These are phyloP conservation scores for Baronia brevicornis DNA, from an alignment of 2,888 invertebrate genomes.

Conservation along the genomic window DNA sequence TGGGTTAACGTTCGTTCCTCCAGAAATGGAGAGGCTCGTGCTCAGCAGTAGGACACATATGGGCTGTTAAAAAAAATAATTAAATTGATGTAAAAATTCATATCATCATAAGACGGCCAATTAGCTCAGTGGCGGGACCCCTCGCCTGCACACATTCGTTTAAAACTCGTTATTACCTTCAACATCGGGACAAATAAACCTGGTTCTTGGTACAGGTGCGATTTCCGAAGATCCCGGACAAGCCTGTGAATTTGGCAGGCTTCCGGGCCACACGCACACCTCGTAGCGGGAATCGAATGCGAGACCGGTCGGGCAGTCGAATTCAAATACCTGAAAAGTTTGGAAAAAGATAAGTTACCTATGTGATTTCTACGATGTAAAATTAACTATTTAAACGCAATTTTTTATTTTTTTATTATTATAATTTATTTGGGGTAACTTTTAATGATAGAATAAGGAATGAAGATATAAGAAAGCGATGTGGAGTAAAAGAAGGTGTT, in stretches of 20 bases:
- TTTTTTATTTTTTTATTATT: not conserved
- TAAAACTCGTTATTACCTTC: constrained; percentile 64
- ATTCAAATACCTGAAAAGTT: constrained; percentile 77
- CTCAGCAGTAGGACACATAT: no score
- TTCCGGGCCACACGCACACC: constrained; percentile 88
- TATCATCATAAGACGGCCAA: no score
- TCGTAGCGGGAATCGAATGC: constrained; percentile 85
- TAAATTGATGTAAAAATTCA: not conserved
- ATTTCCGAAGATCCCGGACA: constrained; percentile 88
- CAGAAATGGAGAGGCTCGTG: no score
- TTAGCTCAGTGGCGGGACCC: no score
- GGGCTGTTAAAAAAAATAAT: constrained; percentile 1
- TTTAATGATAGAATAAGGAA: no score
- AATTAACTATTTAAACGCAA: not conserved
- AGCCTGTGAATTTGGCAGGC: constrained; percentile 80
- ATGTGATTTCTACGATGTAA: not conserved
- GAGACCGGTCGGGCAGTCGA: constrained; percentile 85
- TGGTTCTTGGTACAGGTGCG: constrained; percentile 80
- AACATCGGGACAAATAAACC: constrained; percentile 81
- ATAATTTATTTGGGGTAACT: no score
- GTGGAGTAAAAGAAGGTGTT: no score
- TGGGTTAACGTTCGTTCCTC: no score
- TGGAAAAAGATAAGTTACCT: not conserved
- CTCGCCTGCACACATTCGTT: no score
- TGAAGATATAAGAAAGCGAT: no score